Conservation (phyloP, 2,888 invertebrate species). For the Mesorhabditis spiculigera region DNA sequence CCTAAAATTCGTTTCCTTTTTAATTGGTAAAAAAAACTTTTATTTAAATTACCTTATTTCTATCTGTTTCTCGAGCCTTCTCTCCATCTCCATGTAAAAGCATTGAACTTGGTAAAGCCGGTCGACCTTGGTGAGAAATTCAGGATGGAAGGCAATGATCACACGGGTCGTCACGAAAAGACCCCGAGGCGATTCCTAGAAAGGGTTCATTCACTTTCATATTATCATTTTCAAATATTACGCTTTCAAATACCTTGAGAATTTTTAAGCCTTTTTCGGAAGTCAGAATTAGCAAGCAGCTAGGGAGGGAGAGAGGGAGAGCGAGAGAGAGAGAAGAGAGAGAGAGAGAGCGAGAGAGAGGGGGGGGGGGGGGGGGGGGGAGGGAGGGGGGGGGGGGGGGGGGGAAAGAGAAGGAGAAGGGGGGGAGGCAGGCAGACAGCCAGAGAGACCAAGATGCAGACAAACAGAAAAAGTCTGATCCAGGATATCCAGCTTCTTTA, state of each 20-base stretch:
- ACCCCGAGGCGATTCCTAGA: constrained; percentile 47
- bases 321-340: too few species aligned
- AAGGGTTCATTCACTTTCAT: constrained; percentile 8
- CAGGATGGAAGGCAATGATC: constrained; percentile 53
- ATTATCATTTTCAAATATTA: background rate
- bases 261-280: background rate
- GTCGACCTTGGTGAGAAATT: constrained; percentile 53
- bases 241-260: background rate
- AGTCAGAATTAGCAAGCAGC: too few species aligned
- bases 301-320: too few species aligned
- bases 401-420: too few species aligned
- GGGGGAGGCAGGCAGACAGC: too few species aligned
- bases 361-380: background rate
- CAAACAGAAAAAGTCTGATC: too few species aligned
- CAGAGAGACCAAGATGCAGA: too few species aligned
- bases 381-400: background rate
- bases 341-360: too few species aligned
- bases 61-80: constrained; percentile 45
- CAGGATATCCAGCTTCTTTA: too few species aligned
- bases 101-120: constrained; percentile 52
- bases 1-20: constrained; percentile 1
- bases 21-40: background rate
- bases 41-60: constrained; percentile 41
- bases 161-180: constrained; percentile 47
- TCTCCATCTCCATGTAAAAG: constrained; percentile 57